phyloP scores from a whole-genome alignment of 2,797 vertebrate species.

The Sebastes aleutianus region DNA sequence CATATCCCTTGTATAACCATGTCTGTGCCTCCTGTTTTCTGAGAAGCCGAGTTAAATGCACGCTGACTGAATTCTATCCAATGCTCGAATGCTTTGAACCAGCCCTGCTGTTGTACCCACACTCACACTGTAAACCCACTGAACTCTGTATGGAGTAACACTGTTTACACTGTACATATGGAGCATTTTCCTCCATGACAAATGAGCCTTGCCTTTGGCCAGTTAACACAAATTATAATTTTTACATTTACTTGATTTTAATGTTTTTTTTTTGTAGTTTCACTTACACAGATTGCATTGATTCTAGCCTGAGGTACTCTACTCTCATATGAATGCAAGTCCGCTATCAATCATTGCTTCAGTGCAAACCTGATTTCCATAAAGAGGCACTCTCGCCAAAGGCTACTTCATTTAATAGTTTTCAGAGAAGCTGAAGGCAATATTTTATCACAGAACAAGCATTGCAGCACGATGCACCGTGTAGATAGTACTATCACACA shows the following conservation, averaged over 20 bases:
- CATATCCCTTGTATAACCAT: slow-evolving; percentile 23
- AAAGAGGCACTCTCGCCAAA: not conserved
- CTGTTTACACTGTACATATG: slow-evolving; percentile 4
- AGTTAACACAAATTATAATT: slow-evolving; percentile 5
- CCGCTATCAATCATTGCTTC: slow-evolving; percentile 51
- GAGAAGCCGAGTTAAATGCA: slow-evolving; percentile 44
- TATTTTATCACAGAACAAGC: not conserved
- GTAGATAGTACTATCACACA: not conserved
- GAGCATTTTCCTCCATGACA: slow-evolving; percentile 20
- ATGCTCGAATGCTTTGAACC: slow-evolving; percentile 36
- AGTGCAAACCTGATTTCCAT: slow-evolving; percentile 33
- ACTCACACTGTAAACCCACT: slow-evolving; percentile 31
- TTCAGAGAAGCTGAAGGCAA: not conserved
- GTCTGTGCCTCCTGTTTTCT: slow-evolving; percentile 29
- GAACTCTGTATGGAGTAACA: slow-evolving; percentile 20
- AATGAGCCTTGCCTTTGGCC: slow-evolving; percentile 30
- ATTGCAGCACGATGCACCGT: not conserved
- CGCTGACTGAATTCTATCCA: slow-evolving; percentile 41
- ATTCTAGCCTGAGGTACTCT: slow-evolving; percentile 34
- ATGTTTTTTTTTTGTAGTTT: slow-evolving; percentile 33
- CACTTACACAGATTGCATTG: slow-evolving; percentile 46
- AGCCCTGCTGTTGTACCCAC: not conserved
- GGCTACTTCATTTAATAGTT: slow-evolving; percentile 3
- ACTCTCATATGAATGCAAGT: slow-evolving; percentile 17
- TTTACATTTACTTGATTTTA: slow-evolving; percentile 31